These are phyloP conservation scores for Pachycephala philippinensis DNA, from an alignment of 2,113 vertebrate genomes.

Conservation along the genomic window DNA sequence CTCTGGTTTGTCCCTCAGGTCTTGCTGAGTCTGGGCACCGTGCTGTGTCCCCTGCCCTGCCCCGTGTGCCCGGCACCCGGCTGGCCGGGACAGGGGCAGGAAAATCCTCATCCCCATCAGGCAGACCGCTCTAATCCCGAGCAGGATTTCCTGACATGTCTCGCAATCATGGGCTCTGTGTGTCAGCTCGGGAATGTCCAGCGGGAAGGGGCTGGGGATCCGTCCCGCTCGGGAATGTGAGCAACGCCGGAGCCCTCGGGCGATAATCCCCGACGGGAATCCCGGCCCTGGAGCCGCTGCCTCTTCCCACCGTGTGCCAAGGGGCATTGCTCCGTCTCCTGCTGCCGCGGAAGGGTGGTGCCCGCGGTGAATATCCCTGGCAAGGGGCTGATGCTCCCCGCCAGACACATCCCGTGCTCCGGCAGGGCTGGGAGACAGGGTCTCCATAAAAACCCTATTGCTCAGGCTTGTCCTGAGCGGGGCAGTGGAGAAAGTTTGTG, in stretches of 20 bases:
- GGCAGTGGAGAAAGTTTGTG: neutral
- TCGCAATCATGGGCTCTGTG: neutral
- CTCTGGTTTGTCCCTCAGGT: rapidly evolving
- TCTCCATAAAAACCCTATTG: rapidly evolving
- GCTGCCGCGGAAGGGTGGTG: neutral
- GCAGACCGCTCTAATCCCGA: neutral
- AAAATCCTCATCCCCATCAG: neutral
- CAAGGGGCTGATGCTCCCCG: neutral
- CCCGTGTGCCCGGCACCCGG: rapidly evolving
- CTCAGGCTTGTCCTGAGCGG: rapidly evolving
- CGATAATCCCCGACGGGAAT: constrained; percentile 24
- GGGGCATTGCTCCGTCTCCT: neutral
- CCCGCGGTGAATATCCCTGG: neutral
- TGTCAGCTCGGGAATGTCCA: neutral
- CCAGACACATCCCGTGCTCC: neutral
- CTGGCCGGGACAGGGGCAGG: neutral
- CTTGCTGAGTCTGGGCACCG: rapidly evolving
- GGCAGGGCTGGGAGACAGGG: too few relatives aligned
- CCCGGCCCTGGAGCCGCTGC: neutral
- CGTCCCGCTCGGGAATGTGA: neutral
- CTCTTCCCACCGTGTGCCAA: neutral
- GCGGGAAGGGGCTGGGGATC: neutral
- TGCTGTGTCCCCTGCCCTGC: neutral
- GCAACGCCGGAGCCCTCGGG: neutral
- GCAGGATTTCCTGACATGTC: neutral